Conservation (phyloP, 2,888 invertebrate species). For the Drosophila infuscata region DNA sequence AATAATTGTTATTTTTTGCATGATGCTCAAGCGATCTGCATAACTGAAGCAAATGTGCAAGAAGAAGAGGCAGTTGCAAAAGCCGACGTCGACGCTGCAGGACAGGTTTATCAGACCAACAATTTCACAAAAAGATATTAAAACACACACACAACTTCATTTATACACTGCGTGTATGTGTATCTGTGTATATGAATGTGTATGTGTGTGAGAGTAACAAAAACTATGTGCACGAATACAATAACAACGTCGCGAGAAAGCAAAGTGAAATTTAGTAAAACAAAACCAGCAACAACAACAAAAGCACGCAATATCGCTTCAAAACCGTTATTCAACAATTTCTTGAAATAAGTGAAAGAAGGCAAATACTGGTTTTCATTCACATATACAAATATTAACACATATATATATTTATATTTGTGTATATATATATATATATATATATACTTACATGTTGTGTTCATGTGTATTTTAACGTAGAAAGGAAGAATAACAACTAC, state of each 20-base stretch:
- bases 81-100: slow-evolving; percentile 47
- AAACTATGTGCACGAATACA: slow-evolving; percentile 54
- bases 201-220: slow-evolving; percentile 48
- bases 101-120: slow-evolving; percentile 70
- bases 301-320: slow-evolving; percentile 61
- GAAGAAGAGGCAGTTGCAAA: slow-evolving; percentile 25
- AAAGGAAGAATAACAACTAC: slow-evolving; percentile 48
- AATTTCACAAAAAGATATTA: slow-evolving; percentile 43
- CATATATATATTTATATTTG: slow-evolving; percentile 6
- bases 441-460: slow-evolving; percentile 16
- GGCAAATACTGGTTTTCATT: slow-evolving; percentile 74
- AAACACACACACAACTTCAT: slow-evolving; percentile 37
- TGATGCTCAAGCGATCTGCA: slow-evolving; percentile 10
- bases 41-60: slow-evolving; percentile 44
- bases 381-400: slow-evolving; percentile 13
- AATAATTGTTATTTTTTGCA: background rate
- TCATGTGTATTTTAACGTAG: slow-evolving; percentile 32
- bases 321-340: slow-evolving; percentile 77
- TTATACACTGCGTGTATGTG: slow-evolving; percentile 29
- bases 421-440: slow-evolving; percentile 13
- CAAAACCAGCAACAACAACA: slow-evolving; percentile 47
- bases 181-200: slow-evolving; percentile 14
- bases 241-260: slow-evolving; percentile 66
- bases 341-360: slow-evolving; percentile 76
- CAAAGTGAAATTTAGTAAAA: slow-evolving; percentile 77